Conservation (phyloP, 2,797 vertebrate species). For the Pyrrhura leucotis region DNA sequence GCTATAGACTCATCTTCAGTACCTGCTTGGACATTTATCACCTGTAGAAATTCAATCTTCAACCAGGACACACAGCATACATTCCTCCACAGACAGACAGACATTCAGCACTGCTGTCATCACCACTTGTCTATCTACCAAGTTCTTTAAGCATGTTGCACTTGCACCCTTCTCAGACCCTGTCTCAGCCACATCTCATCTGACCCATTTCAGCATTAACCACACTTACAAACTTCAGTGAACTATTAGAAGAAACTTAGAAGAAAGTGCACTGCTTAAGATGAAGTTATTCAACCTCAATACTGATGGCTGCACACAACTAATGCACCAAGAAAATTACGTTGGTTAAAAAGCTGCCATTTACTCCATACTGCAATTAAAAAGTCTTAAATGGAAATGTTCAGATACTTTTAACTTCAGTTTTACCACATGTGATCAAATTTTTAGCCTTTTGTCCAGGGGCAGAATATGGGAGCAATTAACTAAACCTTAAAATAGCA, state of each 20-base stretch:
- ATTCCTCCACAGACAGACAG: accelerated
- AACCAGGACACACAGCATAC: not conserved
- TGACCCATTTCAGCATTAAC: not conserved
- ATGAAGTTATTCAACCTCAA: not conserved
- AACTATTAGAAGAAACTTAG: not conserved
- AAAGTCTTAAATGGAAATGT: not conserved
- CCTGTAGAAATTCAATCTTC: not conserved
- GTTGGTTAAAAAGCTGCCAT: not conserved
- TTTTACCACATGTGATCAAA: not conserved
- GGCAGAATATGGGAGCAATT: not conserved
- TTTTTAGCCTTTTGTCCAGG: not conserved
- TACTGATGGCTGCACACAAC: not conserved
- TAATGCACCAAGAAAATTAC: not conserved
- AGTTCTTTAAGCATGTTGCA: accelerated
- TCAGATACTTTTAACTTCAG: not conserved
- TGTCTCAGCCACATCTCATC: not conserved
- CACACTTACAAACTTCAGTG: not conserved
- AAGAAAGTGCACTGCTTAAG: accelerated
- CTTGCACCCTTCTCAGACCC: not conserved
- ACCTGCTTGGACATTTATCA: not conserved
- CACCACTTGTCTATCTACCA: accelerated
- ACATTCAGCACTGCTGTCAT: not conserved
- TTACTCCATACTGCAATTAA: not conserved
- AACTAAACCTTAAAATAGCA: not conserved
- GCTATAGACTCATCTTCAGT: not conserved